A percentile compares a stretch with the other conserved stretches of the same genome.
Evolutionary conservation across 2,888 invertebrate genomes (phyloP).

Genomic region (Masnerella sp.): DNA sequence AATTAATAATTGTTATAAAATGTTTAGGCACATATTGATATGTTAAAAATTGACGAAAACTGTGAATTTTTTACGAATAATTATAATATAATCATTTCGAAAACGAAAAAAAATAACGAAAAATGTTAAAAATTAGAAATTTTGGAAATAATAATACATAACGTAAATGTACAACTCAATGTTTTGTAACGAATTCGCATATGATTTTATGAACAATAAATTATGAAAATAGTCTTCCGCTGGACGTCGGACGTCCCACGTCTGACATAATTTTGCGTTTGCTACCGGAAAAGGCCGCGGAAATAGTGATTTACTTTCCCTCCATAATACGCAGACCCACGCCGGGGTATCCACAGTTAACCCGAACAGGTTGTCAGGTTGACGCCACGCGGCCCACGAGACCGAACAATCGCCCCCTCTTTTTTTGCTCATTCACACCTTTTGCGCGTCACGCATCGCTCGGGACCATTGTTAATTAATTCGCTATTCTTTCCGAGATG

Average conservation of each 20-base stretch:
- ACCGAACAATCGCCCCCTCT: conserved; percentile 42
- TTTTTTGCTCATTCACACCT: conserved; percentile 42
- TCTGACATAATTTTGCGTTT: conserved; percentile 56
- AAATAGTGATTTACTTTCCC: conserved; percentile 76
- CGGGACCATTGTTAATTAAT: conserved; percentile 37
- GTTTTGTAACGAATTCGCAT: too few relatives aligned
- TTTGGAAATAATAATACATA: too few relatives aligned
- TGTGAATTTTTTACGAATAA: too few relatives aligned
- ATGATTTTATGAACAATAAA: too few relatives aligned
- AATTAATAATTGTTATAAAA: too few relatives aligned
- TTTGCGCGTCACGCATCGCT: conserved; percentile 34
- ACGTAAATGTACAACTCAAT: too few relatives aligned
- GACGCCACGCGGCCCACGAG: conserved; percentile 41
- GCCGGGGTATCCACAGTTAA: conserved; percentile 47
- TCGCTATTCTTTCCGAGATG: conserved; percentile 25
- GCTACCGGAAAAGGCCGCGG: conserved; percentile 68
- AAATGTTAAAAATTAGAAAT: too few relatives aligned
- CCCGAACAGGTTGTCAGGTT: conserved; percentile 41
- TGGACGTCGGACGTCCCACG: conserved; percentile 20
- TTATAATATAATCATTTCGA: too few relatives aligned
- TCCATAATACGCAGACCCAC: conserved; percentile 65
- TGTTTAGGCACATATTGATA: too few relatives aligned
- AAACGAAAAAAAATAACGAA: too few relatives aligned
- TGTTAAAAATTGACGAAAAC: too few relatives aligned
- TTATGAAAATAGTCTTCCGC: conserved; percentile 16